Percentiles rank a stretch among this genome's conserved stretches.
Evolutionary conservation across 2,113 vertebrate genomes (phyloP).

Genomic region (Eulemur rufifrons): DNA sequence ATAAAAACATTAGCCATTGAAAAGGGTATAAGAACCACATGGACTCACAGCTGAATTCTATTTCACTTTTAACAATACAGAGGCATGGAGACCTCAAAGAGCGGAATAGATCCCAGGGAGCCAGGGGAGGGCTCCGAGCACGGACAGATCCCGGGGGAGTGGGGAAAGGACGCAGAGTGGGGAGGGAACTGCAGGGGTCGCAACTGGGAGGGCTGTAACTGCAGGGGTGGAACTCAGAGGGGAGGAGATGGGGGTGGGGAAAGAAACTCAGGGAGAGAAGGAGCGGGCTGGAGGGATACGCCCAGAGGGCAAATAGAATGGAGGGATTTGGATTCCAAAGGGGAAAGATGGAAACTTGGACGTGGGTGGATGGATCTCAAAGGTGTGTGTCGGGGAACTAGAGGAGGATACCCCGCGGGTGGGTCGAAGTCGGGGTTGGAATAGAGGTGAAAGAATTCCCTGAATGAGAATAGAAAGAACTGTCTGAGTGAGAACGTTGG

Average conservation of each 20-base stretch:
- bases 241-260: background rate
- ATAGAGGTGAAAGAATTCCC: background rate
- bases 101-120: background rate
- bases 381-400: background rate
- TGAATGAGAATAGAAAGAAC: background rate
- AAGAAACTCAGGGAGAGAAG: background rate
- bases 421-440: background rate
- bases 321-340: background rate
- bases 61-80: background rate
- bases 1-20: background rate
- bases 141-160: background rate
- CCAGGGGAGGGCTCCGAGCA: background rate
- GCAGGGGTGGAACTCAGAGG: background rate
- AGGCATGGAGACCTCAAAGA: background rate
- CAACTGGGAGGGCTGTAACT: too few relatives aligned
- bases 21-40: background rate
- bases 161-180: background rate
- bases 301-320: background rate
- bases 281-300: background rate
- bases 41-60: background rate
- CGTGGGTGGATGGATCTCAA: background rate
- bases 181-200: background rate
- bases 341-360: background rate
- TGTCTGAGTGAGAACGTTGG: background rate
- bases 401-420: background rate